Conservation (phyloP, 2,113 vertebrate species). For the Phalacrocorax pelagicus region DNA sequence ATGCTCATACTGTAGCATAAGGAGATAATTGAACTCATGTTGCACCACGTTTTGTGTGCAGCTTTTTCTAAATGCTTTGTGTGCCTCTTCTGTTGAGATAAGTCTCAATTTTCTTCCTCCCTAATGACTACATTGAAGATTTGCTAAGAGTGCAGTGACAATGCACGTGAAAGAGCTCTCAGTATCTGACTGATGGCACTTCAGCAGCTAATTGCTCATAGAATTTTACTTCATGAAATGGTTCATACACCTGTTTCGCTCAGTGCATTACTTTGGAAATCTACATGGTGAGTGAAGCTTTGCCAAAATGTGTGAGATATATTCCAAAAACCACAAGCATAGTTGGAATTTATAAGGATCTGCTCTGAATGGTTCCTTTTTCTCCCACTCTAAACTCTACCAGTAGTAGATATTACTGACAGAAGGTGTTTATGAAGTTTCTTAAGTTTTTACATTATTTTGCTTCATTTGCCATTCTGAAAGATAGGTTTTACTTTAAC, state of each 20-base stretch:
- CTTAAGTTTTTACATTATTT: constrained; percentile 1
- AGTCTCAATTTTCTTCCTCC: constrained; percentile 65
- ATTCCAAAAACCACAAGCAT: neutral
- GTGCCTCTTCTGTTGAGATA: constrained; percentile 55
- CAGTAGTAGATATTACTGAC: neutral
- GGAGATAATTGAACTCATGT: constrained; percentile 54
- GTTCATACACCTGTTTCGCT: constrained; percentile 41
- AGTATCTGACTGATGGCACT: constrained; percentile 59
- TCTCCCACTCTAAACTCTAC: neutral
- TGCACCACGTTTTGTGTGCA: constrained; percentile 50
- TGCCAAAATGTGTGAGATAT: constrained; percentile 9
- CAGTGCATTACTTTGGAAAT: neutral
- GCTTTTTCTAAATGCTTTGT: constrained; percentile 53
- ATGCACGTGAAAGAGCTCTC: constrained; percentile 54
- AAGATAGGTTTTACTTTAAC: neutral
- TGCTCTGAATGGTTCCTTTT: neutral
- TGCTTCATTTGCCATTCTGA: constrained; percentile 14
- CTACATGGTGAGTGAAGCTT: constrained; percentile 13
- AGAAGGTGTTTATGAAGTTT: neutral
- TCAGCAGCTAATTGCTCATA: constrained; percentile 63
- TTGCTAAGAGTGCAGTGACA: constrained; percentile 55
- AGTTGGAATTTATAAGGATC: neutral
- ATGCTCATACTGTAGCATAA: constrained; percentile 19
- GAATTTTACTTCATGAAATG: constrained; percentile 23
- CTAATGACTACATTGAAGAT: constrained; percentile 59